These are phyloP conservation scores for Stigmatopora argus DNA, from an alignment of 2,113 vertebrate genomes.

Conservation along the genomic window DNA sequence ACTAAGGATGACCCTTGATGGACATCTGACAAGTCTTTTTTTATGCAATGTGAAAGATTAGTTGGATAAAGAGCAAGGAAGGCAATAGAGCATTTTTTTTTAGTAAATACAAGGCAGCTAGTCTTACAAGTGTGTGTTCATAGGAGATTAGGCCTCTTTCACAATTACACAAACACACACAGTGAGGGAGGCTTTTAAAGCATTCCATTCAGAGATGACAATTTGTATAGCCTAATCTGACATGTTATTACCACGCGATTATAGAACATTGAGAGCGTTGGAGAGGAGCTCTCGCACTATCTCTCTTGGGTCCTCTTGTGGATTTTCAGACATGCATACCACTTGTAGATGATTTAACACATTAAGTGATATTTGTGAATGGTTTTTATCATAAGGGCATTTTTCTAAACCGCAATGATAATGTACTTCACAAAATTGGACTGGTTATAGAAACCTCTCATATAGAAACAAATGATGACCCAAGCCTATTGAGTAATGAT, in stretches of 20 bases:
- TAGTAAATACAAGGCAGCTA: conserved; percentile 29
- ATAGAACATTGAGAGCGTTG: conserved; percentile 12
- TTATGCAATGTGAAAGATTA: not conserved
- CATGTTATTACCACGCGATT: conserved; percentile 21
- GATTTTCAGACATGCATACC: not conserved
- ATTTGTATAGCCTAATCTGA: conserved; percentile 16
- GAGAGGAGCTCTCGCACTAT: not conserved
- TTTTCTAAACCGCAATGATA: not conserved
- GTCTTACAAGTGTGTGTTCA: conserved; percentile 21
- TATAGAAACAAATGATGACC: too few species aligned
- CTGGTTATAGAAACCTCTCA: too few species aligned
- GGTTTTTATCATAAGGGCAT: not conserved
- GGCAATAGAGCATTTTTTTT: conserved; percentile 19
- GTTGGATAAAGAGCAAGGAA: conserved; percentile 14
- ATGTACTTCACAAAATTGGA: too few species aligned
- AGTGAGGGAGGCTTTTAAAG: conserved; percentile 20
- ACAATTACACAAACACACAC: conserved; percentile 2
- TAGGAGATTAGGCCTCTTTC: conserved; percentile 14
- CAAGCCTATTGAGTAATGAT: too few species aligned
- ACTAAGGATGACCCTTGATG: not conserved
- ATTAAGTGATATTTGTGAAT: not conserved
- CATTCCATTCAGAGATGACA: conserved; percentile 29
- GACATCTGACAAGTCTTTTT: conserved; percentile 9
- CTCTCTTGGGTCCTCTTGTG: not conserved
- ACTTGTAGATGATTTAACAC: not conserved